Base-by-base conservation (phyloP, 2,888 invertebrate species). In the Plusia festucae region DNA sequence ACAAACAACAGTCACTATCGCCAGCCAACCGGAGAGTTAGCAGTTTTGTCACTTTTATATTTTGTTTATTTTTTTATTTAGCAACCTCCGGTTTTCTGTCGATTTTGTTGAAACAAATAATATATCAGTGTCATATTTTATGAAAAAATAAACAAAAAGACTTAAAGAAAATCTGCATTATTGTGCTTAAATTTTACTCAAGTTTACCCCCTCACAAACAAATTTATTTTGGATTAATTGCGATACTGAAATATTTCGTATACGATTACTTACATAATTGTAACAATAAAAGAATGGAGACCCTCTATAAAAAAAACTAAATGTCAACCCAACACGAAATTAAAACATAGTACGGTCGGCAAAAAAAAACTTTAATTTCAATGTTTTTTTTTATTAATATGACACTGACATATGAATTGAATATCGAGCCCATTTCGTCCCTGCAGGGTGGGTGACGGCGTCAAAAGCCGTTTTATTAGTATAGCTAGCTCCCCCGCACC, bases 401-500 rank as follows among this genome's bases (percentile, higher is more conserved):
- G 61, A 69, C 70, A 77, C 70, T 74, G 73, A 73, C 65, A 66
- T 62, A 70, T 20, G 18, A 53, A 56, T 61, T 60, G 18, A 51
- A 58, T 60, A 62, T 51, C 60, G 69, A 67, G 66, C 76, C 73
- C 72, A 76, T 69, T 32, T 66, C 60, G 57, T 67, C 62, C 81
- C 66, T 24, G 60, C 70, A 70, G 73, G 76, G 73, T 76, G 76
- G 79, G 70, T 70, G 62, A 55, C 84, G 79, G 82, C 82, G 82
- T 82, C 78, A 62, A 65, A 46, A 52, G 78, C 82, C 82, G 80
- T 59, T 69, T 82, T 83, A 78, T 76, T 78, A 77, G 77, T 81
- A 63, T 58, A 69, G 73, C 81, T 83, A 85, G 81, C 81, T 70
- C 71, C 82, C 85, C 78, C 82, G 84, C 87, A 87, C 87, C 87